A percentile compares a stretch with the other conserved stretches of the same genome.
Conservation (phyloP, 2,797 vertebrate genomes). For the Gorsachius magnificus region DNA sequence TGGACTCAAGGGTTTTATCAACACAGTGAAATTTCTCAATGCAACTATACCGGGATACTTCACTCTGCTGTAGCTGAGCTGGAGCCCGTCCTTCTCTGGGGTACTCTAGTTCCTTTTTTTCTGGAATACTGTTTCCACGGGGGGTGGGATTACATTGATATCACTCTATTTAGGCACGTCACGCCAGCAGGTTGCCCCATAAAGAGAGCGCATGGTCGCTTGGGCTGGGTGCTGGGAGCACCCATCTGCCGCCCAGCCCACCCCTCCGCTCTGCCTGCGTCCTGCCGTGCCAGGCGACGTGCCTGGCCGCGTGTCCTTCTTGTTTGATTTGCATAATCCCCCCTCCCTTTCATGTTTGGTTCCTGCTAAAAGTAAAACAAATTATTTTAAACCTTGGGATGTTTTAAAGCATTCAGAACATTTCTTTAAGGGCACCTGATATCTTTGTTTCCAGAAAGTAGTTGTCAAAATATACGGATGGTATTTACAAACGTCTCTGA, state of each 20-base stretch:
- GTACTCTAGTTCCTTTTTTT: background rate
- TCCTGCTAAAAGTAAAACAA: background rate
- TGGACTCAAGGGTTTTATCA: background rate
- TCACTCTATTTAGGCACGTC: background rate
- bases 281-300: background rate
- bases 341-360: background rate
- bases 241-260: background rate
- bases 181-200: background rate
- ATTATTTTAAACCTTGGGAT: background rate
- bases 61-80: background rate
- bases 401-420: background rate
- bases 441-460: background rate
- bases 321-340: background rate
- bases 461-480: background rate
- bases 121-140: background rate
- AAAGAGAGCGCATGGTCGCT: background rate
- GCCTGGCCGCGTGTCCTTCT: rapidly evolving
- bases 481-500: background rate
- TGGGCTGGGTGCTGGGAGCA: background rate
- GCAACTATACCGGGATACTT: background rate
- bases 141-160: background rate
- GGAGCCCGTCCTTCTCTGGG: background rate
- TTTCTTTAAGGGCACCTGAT: background rate
- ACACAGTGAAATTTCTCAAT: background rate
- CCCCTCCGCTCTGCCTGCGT: background rate